Evolutionary conservation across 2,888 invertebrate genomes (phyloP).

Genomic region (Troglohyphantes excavatus): DNA sequence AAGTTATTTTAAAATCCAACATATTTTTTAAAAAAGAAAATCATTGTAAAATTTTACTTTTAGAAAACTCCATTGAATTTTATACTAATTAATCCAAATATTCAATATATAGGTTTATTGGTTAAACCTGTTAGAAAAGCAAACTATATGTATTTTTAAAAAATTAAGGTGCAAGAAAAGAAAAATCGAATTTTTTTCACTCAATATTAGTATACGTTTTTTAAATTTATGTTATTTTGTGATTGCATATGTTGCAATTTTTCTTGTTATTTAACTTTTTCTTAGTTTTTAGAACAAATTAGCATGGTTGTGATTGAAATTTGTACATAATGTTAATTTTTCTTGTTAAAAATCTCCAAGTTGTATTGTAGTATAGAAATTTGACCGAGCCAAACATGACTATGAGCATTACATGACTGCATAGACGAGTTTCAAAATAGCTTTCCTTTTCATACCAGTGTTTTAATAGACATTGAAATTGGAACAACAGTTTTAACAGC

Average conservation of each 20-base stretch:
- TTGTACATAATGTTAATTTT: conserved; percentile 7
- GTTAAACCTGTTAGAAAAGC: too few relatives aligned
- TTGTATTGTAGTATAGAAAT: conserved; percentile 1
- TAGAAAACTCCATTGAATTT: too few relatives aligned
- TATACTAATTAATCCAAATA: too few relatives aligned
- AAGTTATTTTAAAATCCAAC: too few relatives aligned
- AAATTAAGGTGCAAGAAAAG: too few relatives aligned
- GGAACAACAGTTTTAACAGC: too few relatives aligned
- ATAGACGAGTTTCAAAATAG: conserved; percentile 10
- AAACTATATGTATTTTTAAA: too few relatives aligned
- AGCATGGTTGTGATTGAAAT: conserved; percentile 28
- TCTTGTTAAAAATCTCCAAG: background rate
- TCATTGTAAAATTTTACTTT: too few relatives aligned
- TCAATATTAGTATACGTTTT: too few relatives aligned
- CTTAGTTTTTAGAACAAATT: conserved; percentile 6
- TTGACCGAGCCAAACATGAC: conserved; percentile 55
- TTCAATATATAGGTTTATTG: too few relatives aligned
- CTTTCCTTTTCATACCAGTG: background rate
- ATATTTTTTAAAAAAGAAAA: too few relatives aligned
- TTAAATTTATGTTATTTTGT: background rate
- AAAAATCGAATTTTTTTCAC: too few relatives aligned
- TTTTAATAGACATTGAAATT: background rate
- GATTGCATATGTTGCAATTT: background rate
- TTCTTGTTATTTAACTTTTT: background rate
- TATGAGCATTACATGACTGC: conserved; percentile 38